A percentile compares a stretch with the other conserved stretches of the same genome.
Evolutionary conservation across 2,888 invertebrate species (phyloP).

Genomic region (Agonopterix alstromeriana): DNA sequence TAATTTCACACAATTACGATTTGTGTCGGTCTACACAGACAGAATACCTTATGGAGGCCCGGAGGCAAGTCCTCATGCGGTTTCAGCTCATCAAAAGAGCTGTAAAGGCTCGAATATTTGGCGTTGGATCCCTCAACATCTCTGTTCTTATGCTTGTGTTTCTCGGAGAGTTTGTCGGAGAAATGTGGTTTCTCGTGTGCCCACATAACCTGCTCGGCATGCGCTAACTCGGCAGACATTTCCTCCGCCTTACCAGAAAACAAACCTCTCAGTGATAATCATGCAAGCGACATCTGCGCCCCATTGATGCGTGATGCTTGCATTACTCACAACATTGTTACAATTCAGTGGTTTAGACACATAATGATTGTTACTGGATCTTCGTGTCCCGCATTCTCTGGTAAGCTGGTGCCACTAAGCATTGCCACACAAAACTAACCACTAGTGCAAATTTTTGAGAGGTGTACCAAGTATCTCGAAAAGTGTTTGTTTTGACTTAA

Average conservation of each 20-base stretch:
- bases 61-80: constrained; percentile 55
- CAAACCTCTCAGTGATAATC: constrained; percentile 60
- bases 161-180: constrained; percentile 46
- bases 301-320: constrained; percentile 47
- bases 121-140: constrained; percentile 29
- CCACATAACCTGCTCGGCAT: constrained; percentile 74
- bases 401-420: constrained; percentile 16
- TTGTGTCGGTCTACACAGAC: constrained; percentile 30
- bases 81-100: constrained; percentile 63
- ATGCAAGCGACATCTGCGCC: constrained; percentile 30
- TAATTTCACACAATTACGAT: constrained; percentile 4
- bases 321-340: constrained; percentile 50
- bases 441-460: neutral
- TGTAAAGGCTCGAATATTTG: constrained; percentile 66
- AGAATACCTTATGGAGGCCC: constrained; percentile 60
- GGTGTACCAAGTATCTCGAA: constrained; percentile 1
- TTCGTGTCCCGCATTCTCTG: constrained; percentile 4
- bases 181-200: constrained; percentile 67
- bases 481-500: neutral
- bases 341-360: constrained; percentile 37
- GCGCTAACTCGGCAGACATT: constrained; percentile 70
- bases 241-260: constrained; percentile 73
- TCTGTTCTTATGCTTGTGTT: constrained; percentile 36
- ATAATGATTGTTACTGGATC: constrained; percentile 14
- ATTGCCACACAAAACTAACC: constrained; percentile 8